phyloP scores from a whole-genome alignment of 2,888 invertebrate genomes.

The Teinopalpus imperialis region DNA sequence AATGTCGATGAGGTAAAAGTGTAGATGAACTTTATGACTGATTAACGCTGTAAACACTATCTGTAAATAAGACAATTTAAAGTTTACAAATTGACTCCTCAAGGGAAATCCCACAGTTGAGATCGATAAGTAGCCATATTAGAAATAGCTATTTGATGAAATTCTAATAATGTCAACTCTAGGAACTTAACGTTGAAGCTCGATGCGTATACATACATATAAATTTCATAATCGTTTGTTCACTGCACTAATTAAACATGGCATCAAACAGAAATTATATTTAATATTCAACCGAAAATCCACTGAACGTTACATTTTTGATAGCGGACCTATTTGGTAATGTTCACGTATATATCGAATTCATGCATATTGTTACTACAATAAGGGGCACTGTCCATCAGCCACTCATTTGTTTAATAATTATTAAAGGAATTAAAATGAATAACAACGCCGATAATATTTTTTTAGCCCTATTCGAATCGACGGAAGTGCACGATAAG shows the following conservation, averaged over 20 bases:
- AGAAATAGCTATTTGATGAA: too few species aligned
- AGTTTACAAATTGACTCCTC: too few species aligned
- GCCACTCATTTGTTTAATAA: constrained; percentile 14
- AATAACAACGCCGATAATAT: constrained; percentile 20
- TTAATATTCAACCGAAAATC: background rate
- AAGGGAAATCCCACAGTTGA: too few species aligned
- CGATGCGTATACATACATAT: too few species aligned
- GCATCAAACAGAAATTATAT: constrained; percentile 19
- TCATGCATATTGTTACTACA: background rate
- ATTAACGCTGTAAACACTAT: too few species aligned
- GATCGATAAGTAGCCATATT: too few species aligned
- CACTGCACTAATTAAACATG: constrained; percentile 7
- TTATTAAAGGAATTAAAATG: constrained; percentile 21
- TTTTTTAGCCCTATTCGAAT: constrained; percentile 27
- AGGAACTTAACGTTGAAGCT: too few species aligned
- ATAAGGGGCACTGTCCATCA: constrained; percentile 13
- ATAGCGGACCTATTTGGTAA: background rate
- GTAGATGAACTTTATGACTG: too few species aligned
- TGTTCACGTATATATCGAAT: background rate
- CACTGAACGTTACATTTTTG: background rate
- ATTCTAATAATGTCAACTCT: too few species aligned
- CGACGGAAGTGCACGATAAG: constrained; percentile 36
- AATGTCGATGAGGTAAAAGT: too few species aligned
- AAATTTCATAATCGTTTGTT: background rate
- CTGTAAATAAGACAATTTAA: too few species aligned